Percentiles rank a stretch among this genome's conserved stretches.
These are phyloP conservation scores for Aplochiton taeniatus DNA, from an alignment of 2,797 vertebrate genomes.

Conservation along the genomic window DNA sequence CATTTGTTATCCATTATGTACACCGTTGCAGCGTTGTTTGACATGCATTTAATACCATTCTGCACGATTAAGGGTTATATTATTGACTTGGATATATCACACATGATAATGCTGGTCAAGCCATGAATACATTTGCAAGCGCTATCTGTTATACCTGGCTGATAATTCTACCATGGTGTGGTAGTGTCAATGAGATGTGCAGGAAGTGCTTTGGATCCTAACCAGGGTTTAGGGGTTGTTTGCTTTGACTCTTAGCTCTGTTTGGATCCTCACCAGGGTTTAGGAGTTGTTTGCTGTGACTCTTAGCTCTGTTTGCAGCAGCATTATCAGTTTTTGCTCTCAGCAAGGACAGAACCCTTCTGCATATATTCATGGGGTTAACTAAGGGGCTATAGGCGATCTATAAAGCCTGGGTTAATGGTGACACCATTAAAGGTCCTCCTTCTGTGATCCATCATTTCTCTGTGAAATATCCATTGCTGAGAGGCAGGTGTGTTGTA, in stretches of 20 bases:
- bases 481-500: conserved; percentile 38
- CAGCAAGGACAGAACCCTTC: conserved; percentile 73
- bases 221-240: conserved; percentile 53
- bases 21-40: conserved; percentile 57
- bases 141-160: conserved; percentile 60
- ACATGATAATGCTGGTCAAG: conserved; percentile 71
- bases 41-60: conserved; percentile 62
- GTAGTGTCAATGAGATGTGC: conserved; percentile 56
- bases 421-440: conserved; percentile 45
- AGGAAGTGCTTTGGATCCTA: conserved; percentile 64
- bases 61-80: conserved; percentile 74
- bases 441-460: conserved; percentile 52
- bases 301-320: conserved; percentile 72
- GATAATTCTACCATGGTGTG: conserved; percentile 65
- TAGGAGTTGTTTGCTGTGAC: conserved; percentile 64
- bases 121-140: conserved; percentile 63
- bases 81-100: conserved; percentile 75
- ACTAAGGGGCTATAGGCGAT: conserved; percentile 57
- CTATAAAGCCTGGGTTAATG: conserved; percentile 60
- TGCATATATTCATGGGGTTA: conserved; percentile 72
- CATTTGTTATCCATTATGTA: conserved; percentile 51
- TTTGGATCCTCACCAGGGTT: conserved; percentile 66
- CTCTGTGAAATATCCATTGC: conserved; percentile 40
- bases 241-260: conserved; percentile 68
- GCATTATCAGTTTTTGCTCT: conserved; percentile 76